Base-by-base conservation (phyloP, 35 echinoderm and acorn worm species). In the Hemicentrotus pulcherrimus region DNA sequence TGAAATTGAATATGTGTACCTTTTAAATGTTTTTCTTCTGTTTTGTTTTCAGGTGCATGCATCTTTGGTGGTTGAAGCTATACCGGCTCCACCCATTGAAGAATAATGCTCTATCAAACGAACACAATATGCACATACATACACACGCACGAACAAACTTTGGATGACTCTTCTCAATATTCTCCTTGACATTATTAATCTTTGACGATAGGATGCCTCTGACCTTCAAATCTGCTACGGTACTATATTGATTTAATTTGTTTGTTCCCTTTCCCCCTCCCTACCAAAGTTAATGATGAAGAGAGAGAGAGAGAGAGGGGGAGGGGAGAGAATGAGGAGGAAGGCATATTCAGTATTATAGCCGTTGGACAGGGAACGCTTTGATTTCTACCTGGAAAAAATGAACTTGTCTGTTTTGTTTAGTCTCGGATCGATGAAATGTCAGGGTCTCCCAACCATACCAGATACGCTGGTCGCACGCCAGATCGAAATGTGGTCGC, bases 141-240 rank as follows among this genome's bases (percentile, higher is more conserved):
- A 59, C 52, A 59, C 52, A 59, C 16, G 3, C 35, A 41, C 35
- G 35, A 41, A 41, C 35, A 7, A 4, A 70, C 61, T 28, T 70
- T 70, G 22, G 22, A 78, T 78, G 65, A 78, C 19, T 28, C 50
- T 55, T 78, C 6, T n/a, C 28, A 78, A 28, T 78, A 71, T 78
- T 28, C 18, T 6, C 24, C 65, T 78, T 28, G 22, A n/a, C 2
- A 28, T 28, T 24, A 78, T 78, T n/a, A 78, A n/a, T 28, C 2
- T 78, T 78, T 78, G 65, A 28, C 19, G 65, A 4, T 8, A 78
- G 22, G 19, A n/a, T 78, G 65, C 28, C 65, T 28, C 65, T 78
- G 65, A 78, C 65, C 65, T 78, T 78, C 65, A 78, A 78, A 7
- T 78, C 65, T 78, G 65, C 65, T 78, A 78, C 65, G 65, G 65